Evolutionary conservation across 2,113 vertebrate species (phyloP).

Genomic region (Charadrius vociferus): DNA sequence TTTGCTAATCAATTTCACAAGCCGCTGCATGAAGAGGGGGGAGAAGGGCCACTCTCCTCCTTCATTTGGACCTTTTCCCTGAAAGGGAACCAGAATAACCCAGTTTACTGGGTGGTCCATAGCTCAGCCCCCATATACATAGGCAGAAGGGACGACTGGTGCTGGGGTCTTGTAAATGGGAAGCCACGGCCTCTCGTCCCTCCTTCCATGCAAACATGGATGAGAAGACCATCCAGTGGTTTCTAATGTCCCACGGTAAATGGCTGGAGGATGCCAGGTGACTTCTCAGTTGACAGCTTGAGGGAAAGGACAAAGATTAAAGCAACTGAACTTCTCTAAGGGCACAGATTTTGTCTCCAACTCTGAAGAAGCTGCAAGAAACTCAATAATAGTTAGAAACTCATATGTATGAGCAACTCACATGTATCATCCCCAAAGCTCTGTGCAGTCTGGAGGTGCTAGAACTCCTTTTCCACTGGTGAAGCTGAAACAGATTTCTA

Average conservation of each 20-base stretch:
- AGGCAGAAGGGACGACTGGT: background rate
- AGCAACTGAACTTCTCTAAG: background rate
- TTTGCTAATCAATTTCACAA: conserved; percentile 30
- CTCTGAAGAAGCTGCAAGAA: background rate
- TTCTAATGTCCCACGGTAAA: background rate
- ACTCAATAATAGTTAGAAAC: background rate
- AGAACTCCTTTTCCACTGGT: background rate
- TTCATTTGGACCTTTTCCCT: background rate
- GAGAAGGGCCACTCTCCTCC: background rate
- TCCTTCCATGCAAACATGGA: background rate
- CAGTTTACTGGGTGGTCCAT: background rate
- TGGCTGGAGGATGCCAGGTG: background rate
- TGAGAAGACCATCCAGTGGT: background rate
- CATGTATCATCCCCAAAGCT: background rate
- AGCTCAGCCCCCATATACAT: background rate
- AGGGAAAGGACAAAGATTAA: background rate
- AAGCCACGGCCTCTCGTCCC: background rate
- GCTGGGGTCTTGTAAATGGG: background rate
- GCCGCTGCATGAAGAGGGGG: background rate
- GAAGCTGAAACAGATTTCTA: background rate
- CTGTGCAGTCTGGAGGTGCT: background rate
- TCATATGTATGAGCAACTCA: background rate
- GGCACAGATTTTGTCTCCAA: background rate
- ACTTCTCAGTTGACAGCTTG: background rate
- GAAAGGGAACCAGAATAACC: background rate